These are phyloP conservation scores for Bovichtus diacanthus DNA, from an alignment of 2,797 vertebrate species.

Conservation along the genomic window DNA sequence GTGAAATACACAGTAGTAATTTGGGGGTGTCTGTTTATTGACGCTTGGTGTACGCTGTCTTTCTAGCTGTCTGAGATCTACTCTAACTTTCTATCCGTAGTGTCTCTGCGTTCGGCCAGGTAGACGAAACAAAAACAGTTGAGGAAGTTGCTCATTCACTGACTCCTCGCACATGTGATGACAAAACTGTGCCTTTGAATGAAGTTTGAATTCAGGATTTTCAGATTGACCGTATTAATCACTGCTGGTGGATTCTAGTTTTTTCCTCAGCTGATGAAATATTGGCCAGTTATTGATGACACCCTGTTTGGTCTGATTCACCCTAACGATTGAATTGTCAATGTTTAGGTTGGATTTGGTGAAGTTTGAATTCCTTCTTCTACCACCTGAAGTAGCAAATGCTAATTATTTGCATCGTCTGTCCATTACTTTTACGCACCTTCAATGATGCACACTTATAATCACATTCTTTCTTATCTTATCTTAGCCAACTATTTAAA, in stretches of 20 bases:
- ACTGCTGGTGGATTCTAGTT: neutral
- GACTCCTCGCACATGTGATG: neutral
- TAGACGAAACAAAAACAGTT: constrained; percentile 40
- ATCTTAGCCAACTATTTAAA: too few relatives aligned
- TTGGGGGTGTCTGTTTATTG: constrained; percentile 53
- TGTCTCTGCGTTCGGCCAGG: constrained; percentile 3
- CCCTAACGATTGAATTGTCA: neutral
- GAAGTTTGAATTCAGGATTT: neutral
- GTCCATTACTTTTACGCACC: too few relatives aligned
- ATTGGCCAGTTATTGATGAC: too few relatives aligned
- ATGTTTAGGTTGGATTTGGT: neutral
- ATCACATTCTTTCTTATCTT: too few relatives aligned
- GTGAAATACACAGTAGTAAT: constrained; percentile 49
- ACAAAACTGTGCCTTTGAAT: neutral
- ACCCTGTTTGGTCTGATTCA: too few relatives aligned
- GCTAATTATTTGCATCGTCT: neutral
- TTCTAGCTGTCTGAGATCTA: constrained; percentile 35
- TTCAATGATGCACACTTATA: too few relatives aligned
- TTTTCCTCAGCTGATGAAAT: neutral
- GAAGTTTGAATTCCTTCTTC: neutral
- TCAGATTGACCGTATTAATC: neutral
- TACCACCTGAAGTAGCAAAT: neutral
- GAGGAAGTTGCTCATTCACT: constrained; percentile 23
- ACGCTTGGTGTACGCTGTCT: constrained; percentile 33
- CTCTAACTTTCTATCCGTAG: constrained; percentile 50